phyloP scores from a whole-genome alignment of 2,888 invertebrate genomes.

The Fragum whitleyi region DNA sequence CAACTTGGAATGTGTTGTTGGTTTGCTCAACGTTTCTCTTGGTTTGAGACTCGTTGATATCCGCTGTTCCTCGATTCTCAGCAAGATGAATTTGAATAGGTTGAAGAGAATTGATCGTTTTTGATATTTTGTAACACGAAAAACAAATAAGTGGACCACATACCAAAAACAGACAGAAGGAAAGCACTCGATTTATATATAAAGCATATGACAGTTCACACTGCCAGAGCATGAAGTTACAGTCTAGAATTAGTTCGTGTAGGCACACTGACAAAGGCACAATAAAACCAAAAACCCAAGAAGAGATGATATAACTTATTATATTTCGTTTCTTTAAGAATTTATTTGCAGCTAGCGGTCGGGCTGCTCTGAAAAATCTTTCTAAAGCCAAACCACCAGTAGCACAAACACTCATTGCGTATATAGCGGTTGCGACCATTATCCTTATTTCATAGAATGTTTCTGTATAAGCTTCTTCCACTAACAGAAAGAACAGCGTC shows the following conservation, averaged over 20 bases:
- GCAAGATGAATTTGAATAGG: background rate
- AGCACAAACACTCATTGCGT: background rate
- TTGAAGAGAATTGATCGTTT: background rate
- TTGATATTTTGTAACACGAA: background rate
- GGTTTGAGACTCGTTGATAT: background rate
- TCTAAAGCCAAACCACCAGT: constrained; percentile 10
- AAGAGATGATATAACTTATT: background rate
- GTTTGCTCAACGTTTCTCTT: background rate
- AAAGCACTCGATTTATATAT: background rate
- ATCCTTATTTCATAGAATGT: background rate
- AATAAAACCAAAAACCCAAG: background rate
- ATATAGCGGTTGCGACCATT: background rate
- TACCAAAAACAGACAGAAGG: background rate
- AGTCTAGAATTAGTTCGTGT: background rate
- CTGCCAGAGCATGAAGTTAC: background rate
- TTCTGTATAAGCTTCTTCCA: background rate
- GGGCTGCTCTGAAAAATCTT: background rate
- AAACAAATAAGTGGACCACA: background rate
- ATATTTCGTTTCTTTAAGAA: background rate
- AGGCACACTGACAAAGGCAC: background rate
- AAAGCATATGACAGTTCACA: background rate
- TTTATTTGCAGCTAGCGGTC: background rate
- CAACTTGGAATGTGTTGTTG: background rate
- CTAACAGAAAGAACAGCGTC: background rate
- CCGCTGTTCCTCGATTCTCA: background rate